These are phyloP conservation scores for Benthosema pterotum DNA, from an alignment of 2,797 vertebrate genomes.

Conservation along the genomic window DNA sequence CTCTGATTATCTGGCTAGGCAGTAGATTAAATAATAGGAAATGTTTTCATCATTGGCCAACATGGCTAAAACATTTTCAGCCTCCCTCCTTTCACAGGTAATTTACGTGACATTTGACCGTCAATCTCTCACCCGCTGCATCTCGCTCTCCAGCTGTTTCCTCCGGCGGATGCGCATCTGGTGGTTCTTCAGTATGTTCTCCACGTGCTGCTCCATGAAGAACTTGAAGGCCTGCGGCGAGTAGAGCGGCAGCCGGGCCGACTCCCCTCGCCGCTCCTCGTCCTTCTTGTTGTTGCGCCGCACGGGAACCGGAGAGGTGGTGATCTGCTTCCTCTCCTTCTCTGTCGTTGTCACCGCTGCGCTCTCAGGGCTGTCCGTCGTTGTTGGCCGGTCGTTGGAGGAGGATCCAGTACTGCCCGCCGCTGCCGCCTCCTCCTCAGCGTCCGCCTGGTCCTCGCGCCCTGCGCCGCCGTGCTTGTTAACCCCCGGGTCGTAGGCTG, in stretches of 20 bases:
- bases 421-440: slow-evolving; percentile 80
- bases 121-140: slow-evolving; percentile 90
- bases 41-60: too few relatives aligned
- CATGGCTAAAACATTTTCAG: too few relatives aligned
- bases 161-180: slow-evolving; percentile 92
- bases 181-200: slow-evolving; percentile 97
- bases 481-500: slow-evolving; percentile 77
- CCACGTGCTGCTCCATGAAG: slow-evolving; percentile 99
- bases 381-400: slow-evolving; percentile 57
- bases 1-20: too few relatives aligned
- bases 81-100: too few relatives aligned
- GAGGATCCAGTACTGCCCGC: slow-evolving; percentile 4
- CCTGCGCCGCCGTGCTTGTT: slow-evolving; percentile 73
- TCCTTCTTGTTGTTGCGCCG: slow-evolving; percentile 94
- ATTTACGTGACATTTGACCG: not conserved
- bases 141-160: slow-evolving; percentile 97
- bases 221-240: slow-evolving; percentile 99
- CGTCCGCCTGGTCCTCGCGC: slow-evolving; percentile 85
- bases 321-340: slow-evolving; percentile 96
- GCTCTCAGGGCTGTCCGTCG: slow-evolving; percentile 64
- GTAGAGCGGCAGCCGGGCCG: slow-evolving; percentile 87
- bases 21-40: too few relatives aligned
- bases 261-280: slow-evolving; percentile 91
- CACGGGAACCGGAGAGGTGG: slow-evolving; percentile 94
- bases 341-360: slow-evolving; percentile 66